These are phyloP conservation scores for Sycobia sp. DNA, from an alignment of 1,140 invertebrate species.

Conservation along the genomic window DNA sequence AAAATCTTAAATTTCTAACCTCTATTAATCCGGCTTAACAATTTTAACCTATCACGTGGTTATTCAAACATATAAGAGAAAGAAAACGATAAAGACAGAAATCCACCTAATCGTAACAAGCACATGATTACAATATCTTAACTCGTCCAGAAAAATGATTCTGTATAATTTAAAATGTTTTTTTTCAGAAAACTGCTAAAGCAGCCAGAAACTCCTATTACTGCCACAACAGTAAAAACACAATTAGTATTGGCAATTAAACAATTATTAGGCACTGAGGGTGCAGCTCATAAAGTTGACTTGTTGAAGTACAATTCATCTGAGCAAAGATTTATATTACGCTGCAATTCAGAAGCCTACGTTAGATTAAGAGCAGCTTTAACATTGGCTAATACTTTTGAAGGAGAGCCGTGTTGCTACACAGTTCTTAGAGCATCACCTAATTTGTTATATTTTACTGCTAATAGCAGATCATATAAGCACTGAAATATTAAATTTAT, in stretches of 20 bases:
- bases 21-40: constrained; percentile 23
- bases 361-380: constrained; percentile 66
- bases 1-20: constrained; percentile 28
- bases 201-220: constrained; percentile 51
- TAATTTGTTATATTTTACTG: constrained; percentile 52
- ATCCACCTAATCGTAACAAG: constrained; percentile 8
- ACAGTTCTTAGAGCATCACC: constrained; percentile 63
- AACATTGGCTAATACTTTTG: constrained; percentile 62
- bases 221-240: constrained; percentile 62
- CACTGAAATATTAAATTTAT: constrained; percentile 39
- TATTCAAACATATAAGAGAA: constrained; percentile 23
- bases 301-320: constrained; percentile 65
- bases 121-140: constrained; percentile 7
- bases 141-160: not conserved
- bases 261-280: constrained; percentile 67
- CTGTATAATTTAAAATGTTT: constrained; percentile 5
- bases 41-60: constrained; percentile 30
- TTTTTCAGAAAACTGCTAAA: constrained; percentile 61
- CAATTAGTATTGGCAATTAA: constrained; percentile 64
- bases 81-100: not conserved
- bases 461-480: constrained; percentile 50
- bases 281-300: constrained; percentile 62
- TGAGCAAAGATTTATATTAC: constrained; percentile 61
- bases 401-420: constrained; percentile 63
- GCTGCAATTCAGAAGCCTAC: constrained; percentile 64